A percentile compares a stretch with the other conserved stretches of the same genome.
These are phyloP conservation scores for Amphipyra tragopoginis DNA, from an alignment of 2,888 invertebrate species.

Conservation along the genomic window DNA sequence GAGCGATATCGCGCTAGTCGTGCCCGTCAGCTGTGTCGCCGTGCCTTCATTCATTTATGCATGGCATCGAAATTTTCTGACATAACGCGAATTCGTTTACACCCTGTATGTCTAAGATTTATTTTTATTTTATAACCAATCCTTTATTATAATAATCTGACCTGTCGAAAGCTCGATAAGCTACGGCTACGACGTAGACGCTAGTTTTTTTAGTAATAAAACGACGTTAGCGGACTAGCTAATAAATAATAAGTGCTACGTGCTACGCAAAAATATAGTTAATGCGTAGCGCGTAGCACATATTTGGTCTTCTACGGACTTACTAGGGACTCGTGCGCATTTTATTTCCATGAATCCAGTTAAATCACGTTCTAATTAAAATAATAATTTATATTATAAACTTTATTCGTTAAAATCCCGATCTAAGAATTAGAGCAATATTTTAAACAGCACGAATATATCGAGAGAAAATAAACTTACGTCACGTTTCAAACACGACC, in stretches of 20 bases:
- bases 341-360: constrained; percentile 9
- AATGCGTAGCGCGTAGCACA: constrained; percentile 26
- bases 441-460: constrained; percentile 29
- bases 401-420: constrained; percentile 5
- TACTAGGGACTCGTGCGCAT: not conserved
- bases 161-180: not conserved
- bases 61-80: no score
- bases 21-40: no score
- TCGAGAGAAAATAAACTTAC: constrained; percentile 39
- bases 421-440: constrained; percentile 32
- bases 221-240: not conserved
- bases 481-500: constrained; percentile 10
- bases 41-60: no score
- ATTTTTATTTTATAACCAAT: no score
- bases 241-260: constrained; percentile 20
- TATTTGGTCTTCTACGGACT: not conserved
- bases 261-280: constrained; percentile 12
- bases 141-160: no score
- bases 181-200: not conserved
- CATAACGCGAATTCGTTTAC: no score
- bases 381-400: constrained; percentile 13
- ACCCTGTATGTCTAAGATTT: no score
- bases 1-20: no score
- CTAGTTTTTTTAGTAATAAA: not conserved
- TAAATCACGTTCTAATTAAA: constrained; percentile 6